phyloP scores from a whole-genome alignment of 1,140 invertebrate species.

The Zaprionus capensis region DNA sequence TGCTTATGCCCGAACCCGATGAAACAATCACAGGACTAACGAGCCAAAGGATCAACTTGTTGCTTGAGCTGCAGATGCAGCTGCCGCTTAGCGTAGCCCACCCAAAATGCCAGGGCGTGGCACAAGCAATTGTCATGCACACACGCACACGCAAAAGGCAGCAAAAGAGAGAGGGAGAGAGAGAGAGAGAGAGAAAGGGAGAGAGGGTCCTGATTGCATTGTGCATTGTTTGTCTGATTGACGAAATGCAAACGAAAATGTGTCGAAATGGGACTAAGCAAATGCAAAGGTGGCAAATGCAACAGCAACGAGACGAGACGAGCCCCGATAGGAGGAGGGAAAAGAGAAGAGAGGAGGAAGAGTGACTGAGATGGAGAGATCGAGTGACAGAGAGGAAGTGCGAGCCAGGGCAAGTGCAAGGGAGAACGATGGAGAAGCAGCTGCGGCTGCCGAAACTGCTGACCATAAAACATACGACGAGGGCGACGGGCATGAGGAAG shows the following conservation, averaged over 20 bases:
- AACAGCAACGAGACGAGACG: conserved; percentile 29
- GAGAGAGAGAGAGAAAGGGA: conserved; percentile 24
- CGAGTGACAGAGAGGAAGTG: conserved; percentile 13
- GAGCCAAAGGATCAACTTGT: conserved; percentile 30
- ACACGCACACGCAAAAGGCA: conserved; percentile 8
- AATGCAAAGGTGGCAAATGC: conserved; percentile 67
- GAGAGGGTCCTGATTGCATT: conserved; percentile 61
- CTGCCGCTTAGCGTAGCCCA: conserved; percentile 55
- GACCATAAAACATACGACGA: conserved; percentile 52
- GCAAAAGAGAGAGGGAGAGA: neutral
- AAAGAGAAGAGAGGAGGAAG: conserved; percentile 11
- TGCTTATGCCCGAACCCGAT: neutral
- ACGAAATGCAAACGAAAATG: conserved; percentile 82
- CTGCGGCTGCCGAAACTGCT: conserved; percentile 35
- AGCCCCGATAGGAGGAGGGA: too few relatives aligned
- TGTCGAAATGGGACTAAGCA: conserved; percentile 81
- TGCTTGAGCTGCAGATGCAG: conserved; percentile 42
- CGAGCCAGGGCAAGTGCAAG: conserved; percentile 2
- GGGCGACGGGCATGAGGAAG: neutral
- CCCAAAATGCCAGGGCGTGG: conserved; percentile 70
- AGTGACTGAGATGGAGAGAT: conserved; percentile 6
- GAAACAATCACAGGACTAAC: conserved; percentile 26
- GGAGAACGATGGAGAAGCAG: conserved; percentile 18
- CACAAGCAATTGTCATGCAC: conserved; percentile 60
- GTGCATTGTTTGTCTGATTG: conserved; percentile 80